These are phyloP conservation scores for Phainopepla nitens DNA, from an alignment of 2,113 vertebrate genomes.

Conservation along the genomic window DNA sequence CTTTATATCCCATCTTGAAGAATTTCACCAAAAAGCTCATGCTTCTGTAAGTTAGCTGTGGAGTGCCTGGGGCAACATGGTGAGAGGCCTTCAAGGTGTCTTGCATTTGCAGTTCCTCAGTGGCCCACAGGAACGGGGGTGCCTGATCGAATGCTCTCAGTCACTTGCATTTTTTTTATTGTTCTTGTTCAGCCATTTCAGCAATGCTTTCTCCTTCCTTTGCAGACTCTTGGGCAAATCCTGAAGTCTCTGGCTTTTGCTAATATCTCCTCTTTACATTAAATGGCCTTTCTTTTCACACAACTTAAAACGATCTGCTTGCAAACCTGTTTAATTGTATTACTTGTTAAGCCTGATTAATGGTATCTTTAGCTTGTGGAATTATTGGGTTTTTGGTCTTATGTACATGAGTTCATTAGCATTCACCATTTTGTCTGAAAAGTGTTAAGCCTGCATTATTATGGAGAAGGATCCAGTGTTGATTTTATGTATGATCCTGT, in stretches of 20 bases:
- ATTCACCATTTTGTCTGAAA: not conserved
- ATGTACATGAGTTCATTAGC: not conserved
- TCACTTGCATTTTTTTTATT: not conserved
- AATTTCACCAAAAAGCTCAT: not conserved
- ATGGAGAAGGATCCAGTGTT: not conserved
- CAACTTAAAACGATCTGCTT: not conserved
- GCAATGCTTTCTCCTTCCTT: not conserved
- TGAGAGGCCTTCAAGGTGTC: not conserved
- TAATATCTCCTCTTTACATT: not conserved
- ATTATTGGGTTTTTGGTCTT: accelerated
- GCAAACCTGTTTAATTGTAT: not conserved
- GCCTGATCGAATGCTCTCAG: not conserved
- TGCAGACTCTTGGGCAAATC: not conserved
- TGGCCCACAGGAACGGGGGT: not conserved
- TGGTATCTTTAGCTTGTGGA: not conserved
- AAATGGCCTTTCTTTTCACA: not conserved
- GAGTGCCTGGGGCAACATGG: not conserved
- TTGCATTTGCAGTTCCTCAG: not conserved
- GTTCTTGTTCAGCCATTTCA: not conserved
- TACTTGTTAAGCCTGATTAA: not conserved
- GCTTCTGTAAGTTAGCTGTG: not conserved
- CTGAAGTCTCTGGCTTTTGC: not conserved
- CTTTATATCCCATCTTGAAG: not conserved
- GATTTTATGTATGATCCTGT: not conserved
- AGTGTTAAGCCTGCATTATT: not conserved